A percentile compares a stretch with the other conserved stretches of the same genome.
Conservation (phyloP, 1,140 invertebrate species). For the Dendrolimus punctatus region DNA sequence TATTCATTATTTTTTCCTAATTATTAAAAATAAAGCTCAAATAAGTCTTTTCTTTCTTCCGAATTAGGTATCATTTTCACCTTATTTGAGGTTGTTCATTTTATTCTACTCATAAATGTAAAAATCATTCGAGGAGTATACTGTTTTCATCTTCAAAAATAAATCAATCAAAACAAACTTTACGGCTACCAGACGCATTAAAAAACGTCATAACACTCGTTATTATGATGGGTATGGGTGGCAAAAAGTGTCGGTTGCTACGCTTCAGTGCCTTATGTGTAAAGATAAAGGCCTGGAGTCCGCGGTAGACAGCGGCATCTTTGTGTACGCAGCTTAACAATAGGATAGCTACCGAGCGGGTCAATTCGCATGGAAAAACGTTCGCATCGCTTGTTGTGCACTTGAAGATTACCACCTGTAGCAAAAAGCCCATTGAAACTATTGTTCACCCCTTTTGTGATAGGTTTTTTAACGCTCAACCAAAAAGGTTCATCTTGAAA, state of each 20-base stretch:
- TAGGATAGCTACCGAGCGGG: slow-evolving; percentile 34
- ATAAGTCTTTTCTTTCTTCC: too few species aligned
- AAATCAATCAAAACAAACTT: slow-evolving; percentile 32
- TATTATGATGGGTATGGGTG: slow-evolving; percentile 28
- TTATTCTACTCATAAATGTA: too few species aligned
- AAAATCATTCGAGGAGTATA: neutral
- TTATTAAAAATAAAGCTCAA: too few species aligned
- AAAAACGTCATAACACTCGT: slow-evolving; percentile 30
- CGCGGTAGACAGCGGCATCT: slow-evolving; percentile 27
- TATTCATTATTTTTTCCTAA: too few species aligned
- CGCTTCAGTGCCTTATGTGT: slow-evolving; percentile 20
- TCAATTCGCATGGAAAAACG: slow-evolving; percentile 34
- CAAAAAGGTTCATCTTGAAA: slow-evolving; percentile 21
- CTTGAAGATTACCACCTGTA: slow-evolving; percentile 60
- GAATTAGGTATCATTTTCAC: too few species aligned
- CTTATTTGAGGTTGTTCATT: too few species aligned
- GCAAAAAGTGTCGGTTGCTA: slow-evolving; percentile 23
- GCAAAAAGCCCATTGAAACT: slow-evolving; percentile 37
- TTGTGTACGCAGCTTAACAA: slow-evolving; percentile 36
- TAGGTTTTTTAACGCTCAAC: slow-evolving; percentile 35
- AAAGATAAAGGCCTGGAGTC: slow-evolving; percentile 5
- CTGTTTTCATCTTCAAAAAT: slow-evolving; percentile 7
- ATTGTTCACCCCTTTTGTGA: slow-evolving; percentile 29
- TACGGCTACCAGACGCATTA: slow-evolving; percentile 29
- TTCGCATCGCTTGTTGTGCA: slow-evolving; percentile 47